A percentile compares a stretch with the other conserved stretches of the same genome.
Evolutionary conservation across 2,888 invertebrate species (phyloP).

Genomic region (Tridacna gigas): DNA sequence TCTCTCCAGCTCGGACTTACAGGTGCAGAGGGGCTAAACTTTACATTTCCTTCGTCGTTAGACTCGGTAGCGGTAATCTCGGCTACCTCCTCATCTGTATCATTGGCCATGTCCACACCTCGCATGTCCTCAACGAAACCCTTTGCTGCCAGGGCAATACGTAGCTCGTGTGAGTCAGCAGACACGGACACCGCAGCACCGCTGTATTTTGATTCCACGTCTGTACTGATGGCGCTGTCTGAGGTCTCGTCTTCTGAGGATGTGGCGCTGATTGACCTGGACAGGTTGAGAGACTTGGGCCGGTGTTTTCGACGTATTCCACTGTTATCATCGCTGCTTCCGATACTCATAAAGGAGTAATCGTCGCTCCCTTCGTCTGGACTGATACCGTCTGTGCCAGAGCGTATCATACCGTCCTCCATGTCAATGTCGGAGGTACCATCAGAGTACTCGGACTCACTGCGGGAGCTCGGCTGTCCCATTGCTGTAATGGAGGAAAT

Average conservation of each 20-base stretch:
- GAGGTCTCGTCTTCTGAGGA: constrained; percentile 79
- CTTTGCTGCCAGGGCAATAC: constrained; percentile 70
- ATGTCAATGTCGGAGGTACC: constrained; percentile 78
- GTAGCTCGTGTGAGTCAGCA: constrained; percentile 65
- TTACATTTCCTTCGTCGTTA: constrained; percentile 51
- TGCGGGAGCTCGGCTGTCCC: constrained; percentile 71
- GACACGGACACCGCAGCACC: constrained; percentile 47
- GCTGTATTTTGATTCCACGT: constrained; percentile 66
- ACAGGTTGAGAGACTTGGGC: constrained; percentile 79
- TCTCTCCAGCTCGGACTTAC: constrained; percentile 83
- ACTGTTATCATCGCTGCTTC: constrained; percentile 72
- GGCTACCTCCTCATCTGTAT: constrained; percentile 66
- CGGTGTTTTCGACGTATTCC: constrained; percentile 74
- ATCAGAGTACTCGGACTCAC: constrained; percentile 80
- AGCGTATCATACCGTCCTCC: constrained; percentile 76
- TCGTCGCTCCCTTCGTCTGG: constrained; percentile 78
- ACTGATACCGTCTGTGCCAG: constrained; percentile 75
- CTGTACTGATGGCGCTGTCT: constrained; percentile 71
- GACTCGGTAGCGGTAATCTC: constrained; percentile 62
- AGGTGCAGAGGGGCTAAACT: constrained; percentile 79
- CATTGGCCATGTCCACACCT: constrained; percentile 65
- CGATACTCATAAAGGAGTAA: constrained; percentile 74
- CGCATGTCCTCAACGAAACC: constrained; percentile 74
- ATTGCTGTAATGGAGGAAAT: constrained; percentile 57
- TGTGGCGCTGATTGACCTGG: constrained; percentile 79